Conservation (phyloP, 2,888 invertebrate genomes). For the Nemotelus pantherinus region DNA sequence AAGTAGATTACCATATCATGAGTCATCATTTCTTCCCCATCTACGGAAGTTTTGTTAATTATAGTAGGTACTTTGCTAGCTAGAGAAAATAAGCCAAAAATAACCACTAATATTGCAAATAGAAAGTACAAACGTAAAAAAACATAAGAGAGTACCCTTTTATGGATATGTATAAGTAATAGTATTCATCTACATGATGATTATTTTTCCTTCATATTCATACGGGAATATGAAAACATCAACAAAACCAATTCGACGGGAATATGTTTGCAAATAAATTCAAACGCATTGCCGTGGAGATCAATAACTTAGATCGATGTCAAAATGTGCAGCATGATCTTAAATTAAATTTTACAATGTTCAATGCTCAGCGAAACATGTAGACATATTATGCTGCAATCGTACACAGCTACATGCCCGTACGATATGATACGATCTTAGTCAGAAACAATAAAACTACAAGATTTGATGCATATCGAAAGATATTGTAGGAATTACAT, state of each 20-base stretch:
- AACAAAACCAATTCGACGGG: slow-evolving; percentile 1
- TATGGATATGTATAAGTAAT: no score
- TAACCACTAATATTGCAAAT: no score
- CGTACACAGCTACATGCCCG: slow-evolving; percentile 1
- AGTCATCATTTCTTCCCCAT: no score
- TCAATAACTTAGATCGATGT: slow-evolving; percentile 43
- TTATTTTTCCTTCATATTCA: no score
- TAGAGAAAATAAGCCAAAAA: no score
- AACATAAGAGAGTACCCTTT: no score
- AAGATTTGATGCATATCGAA: slow-evolving; percentile 39
- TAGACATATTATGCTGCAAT: not conserved
- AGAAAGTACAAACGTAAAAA: no score
- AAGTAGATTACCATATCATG: no score
- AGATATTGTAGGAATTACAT: slow-evolving; percentile 19
- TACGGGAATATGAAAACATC: not conserved
- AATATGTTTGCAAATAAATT: slow-evolving; percentile 20
- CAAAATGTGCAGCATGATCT: slow-evolving; percentile 42
- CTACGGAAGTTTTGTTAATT: no score
- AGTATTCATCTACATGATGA: no score
- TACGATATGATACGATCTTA: slow-evolving; percentile 31
- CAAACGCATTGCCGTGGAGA: slow-evolving; percentile 37
- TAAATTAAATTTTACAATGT: slow-evolving; percentile 44
- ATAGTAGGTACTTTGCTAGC: no score
- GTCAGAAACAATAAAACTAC: slow-evolving; percentile 39
- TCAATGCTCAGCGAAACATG: slow-evolving; percentile 3